These are phyloP conservation scores for Rhineura floridana DNA, from an alignment of 2,113 vertebrate species.

Conservation along the genomic window DNA sequence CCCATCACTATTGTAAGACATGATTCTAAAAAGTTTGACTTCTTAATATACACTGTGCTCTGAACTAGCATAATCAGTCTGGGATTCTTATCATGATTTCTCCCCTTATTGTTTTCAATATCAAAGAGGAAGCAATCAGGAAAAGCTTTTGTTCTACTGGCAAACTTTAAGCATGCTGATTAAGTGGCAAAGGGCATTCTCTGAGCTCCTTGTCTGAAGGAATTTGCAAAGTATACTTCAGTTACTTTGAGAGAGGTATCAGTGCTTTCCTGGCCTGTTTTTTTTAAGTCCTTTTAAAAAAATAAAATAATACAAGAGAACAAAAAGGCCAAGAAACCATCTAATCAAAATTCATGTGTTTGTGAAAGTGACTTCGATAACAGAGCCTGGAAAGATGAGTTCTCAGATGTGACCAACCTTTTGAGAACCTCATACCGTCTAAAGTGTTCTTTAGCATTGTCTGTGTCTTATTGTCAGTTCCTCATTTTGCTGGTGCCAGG, in stretches of 20 bases:
- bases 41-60: slow-evolving; percentile 1
- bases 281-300: not conserved
- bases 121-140: slow-evolving; percentile 15
- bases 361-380: slow-evolving; percentile 38
- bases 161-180: slow-evolving; percentile 14
- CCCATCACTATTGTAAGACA: not conserved
- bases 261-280: not conserved
- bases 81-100: not conserved
- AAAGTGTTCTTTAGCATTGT: not conserved
- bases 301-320: not conserved
- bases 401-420: not conserved
- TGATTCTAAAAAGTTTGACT: not conserved
- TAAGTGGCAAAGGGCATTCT: slow-evolving; percentile 18
- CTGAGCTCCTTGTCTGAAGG: slow-evolving; percentile 6
- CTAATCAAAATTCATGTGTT: slow-evolving; percentile 31
- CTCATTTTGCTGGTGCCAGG: not conserved
- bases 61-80: not conserved
- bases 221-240: slow-evolving; percentile 1
- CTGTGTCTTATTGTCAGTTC: slow-evolving; percentile 7
- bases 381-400: not conserved
- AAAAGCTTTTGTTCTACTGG: not conserved
- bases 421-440: not conserved
- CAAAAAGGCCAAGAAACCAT: slow-evolving; percentile 15
- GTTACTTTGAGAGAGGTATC: slow-evolving; percentile 17
- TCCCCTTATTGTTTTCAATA: not conserved